Evolutionary conservation across 2,888 invertebrate species (phyloP), one percentile per base, ranked within the genome.

Genomic region (Trissolcus japonicus): DNA sequence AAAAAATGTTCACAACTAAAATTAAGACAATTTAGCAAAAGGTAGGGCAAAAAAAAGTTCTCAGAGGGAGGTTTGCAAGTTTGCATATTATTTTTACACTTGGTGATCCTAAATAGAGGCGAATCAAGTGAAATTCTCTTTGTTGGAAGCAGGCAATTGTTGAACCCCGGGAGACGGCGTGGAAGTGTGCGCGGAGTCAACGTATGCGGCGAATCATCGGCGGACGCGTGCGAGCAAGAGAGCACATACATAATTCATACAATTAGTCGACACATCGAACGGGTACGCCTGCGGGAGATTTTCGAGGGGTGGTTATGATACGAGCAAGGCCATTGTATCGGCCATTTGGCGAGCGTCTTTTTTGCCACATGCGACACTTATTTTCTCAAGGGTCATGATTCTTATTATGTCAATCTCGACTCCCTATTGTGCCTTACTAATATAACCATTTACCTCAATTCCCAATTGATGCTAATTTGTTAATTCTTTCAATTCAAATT

Each of bases 241-340:
- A 80, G 73, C 79, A 79, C 81, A 85, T 86, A 83, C 83, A 86
- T 85, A 83, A 86, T 86, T 85, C 85, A 85, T 85, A 84, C 84
- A 85, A 85, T 86, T 85, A 85, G 83, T 80, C 77, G 80, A 80
- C 81, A 80, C 82, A 82, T 82, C 80, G 76, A 76, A 73, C 77
- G 80, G 71, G 67, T 74, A 71, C 68, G 75, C 74, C 78, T 65
- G 80, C 72, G 76, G 72, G 79, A 46, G 77, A 73, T 69, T 79
- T 77, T 62, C 74, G 53, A 77, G 62, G 76, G 78, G 71, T 77
- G 77, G 66, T 72, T 66, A 75, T 77, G 77, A 80, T 79, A 80
- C 69, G 69, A 40, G 68, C 53, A 43, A 76, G 61, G 53, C 76
- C 67, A 74, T 72, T 76, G 72, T 75, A 65, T 73, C 63, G 72